Base-by-base conservation (phyloP, 2,797 vertebrate genomes). In the Phrynocephalus vlangalii region DNA sequence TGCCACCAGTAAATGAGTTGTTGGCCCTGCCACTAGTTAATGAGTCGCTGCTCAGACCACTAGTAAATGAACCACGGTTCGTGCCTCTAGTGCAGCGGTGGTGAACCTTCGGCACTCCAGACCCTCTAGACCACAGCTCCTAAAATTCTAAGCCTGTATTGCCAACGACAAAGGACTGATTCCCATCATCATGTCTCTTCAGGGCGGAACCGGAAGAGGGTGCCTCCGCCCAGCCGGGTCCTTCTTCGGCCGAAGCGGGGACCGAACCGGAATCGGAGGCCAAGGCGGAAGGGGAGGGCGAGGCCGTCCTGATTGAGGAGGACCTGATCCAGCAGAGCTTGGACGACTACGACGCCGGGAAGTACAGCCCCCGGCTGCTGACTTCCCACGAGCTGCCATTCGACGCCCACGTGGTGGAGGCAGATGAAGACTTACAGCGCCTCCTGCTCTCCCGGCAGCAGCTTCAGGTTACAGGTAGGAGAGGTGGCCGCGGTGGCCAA, bases 251-350 rank as follows among this genome's bases (percentile, higher is more conserved):
- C 0, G 96, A 95, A 3, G 90, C 95, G 0, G 97, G 95, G 0
- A 94, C 92, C 0, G 97, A 94, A 30, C 88, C 92, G 7, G 95
- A 95, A 0, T 0, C 48, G 0, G 96, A 96, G 56, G 88, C 85
- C 0, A 98, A 98, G 66, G 97, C 87, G 0, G 97, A 97, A 78
- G 93, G 76, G 0, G 96, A 97, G 0, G 96, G 96, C 0, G 98
- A 99, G 91, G 97, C 98, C 0, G 98, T 99, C 92, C 94, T 99
- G 90, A 98, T 99, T 0, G 99, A 99, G 95, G 99, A 99, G 94
- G 99, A 99, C 94, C 96, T 99, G 91, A 99, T 99, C 93, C 98
- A 98, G 95, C 99, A 99, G 96, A 99, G 98, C 95, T 97, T 99
- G 94, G 98, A 98, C 0, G 99, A 99, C 92, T 99, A 99, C 0